These are phyloP conservation scores for Hirtodrosophila duncani DNA, from an alignment of 2,888 invertebrate species.

Conservation along the genomic window DNA sequence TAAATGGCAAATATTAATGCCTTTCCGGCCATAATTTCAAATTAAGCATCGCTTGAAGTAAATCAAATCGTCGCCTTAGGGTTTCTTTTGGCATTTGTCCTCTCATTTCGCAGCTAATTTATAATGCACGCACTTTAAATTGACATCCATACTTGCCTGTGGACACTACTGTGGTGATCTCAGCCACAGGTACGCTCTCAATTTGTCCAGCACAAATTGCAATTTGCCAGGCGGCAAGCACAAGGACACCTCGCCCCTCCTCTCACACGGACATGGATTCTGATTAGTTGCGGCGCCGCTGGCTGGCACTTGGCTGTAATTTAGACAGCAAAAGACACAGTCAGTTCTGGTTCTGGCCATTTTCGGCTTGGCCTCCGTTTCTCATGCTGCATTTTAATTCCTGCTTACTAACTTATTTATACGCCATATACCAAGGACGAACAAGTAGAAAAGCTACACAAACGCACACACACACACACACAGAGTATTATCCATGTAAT, in stretches of 20 bases:
- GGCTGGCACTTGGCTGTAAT: constrained; percentile 25
- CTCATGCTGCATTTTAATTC: constrained; percentile 18
- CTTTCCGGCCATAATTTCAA: too few relatives aligned
- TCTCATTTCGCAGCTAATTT: background rate
- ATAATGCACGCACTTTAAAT: constrained; percentile 23
- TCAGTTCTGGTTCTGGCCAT: constrained; percentile 1
- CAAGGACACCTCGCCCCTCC: background rate
- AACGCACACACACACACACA: background rate
- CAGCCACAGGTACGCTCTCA: constrained; percentile 12
- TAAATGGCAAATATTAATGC: too few relatives aligned
- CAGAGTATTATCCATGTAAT: constrained; percentile 44
- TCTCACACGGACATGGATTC: constrained; percentile 1
- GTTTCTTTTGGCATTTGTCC: background rate
- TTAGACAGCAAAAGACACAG: constrained; percentile 12
- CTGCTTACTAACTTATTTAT: constrained; percentile 55
- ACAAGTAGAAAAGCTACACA: constrained; percentile 14
- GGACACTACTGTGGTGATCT: constrained; percentile 4
- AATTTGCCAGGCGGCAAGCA: constrained; percentile 29
- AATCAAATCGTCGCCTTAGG: too few relatives aligned
- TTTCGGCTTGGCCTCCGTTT: constrained; percentile 4
- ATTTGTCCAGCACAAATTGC: constrained; percentile 42
- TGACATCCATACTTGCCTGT: background rate
- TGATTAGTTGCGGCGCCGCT: constrained; percentile 42
- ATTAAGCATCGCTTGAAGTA: too few relatives aligned
- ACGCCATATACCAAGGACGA: constrained; percentile 18